A percentile compares a stretch with the other conserved stretches of the same genome.
phyloP scores from a whole-genome alignment of 2,888 invertebrate species.

The Tachina grossa region DNA sequence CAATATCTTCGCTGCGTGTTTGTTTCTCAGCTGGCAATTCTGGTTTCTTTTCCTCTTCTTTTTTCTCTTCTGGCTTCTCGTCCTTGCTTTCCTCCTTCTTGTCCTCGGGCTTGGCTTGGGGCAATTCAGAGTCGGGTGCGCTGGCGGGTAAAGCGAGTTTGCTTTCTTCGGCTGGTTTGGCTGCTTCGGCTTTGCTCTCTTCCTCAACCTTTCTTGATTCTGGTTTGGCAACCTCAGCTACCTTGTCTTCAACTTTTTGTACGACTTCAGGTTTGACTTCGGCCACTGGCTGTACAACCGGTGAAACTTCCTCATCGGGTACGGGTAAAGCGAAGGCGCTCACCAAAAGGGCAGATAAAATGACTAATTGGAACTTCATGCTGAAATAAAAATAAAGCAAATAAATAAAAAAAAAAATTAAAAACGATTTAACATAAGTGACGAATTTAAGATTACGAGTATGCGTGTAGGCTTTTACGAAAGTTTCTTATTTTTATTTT shows the following conservation, averaged over 20 bases:
- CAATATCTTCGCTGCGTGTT: conserved; percentile 73
- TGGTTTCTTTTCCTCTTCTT: conserved; percentile 68
- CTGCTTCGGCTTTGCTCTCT: conserved; percentile 38
- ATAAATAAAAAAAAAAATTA: background rate
- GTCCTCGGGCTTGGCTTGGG: conserved; percentile 72
- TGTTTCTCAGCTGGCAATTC: conserved; percentile 72
- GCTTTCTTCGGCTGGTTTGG: conserved; percentile 50
- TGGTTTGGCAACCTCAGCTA: conserved; percentile 68
- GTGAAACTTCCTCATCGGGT: conserved; percentile 80
- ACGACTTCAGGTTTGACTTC: conserved; percentile 65
- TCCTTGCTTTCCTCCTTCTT: conserved; percentile 62
- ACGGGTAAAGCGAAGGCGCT: conserved; percentile 78
- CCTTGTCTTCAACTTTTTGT: conserved; percentile 67
- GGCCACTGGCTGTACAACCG: conserved; percentile 74
- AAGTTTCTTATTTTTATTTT: background rate
- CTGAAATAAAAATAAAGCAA: conserved; percentile 71
- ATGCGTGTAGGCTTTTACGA: background rate
- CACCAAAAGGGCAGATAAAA: conserved; percentile 77
- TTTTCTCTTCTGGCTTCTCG: conserved; percentile 71
- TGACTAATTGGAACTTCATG: conserved; percentile 80
- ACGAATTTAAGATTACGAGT: background rate
- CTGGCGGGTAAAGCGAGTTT: conserved; percentile 72
- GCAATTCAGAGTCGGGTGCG: conserved; percentile 74
- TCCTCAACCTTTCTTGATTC: conserved; percentile 68
- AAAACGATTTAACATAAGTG: background rate